phyloP scores from a whole-genome alignment of 2,888 invertebrate genomes.

The Megaustenia siamemsis region DNA sequence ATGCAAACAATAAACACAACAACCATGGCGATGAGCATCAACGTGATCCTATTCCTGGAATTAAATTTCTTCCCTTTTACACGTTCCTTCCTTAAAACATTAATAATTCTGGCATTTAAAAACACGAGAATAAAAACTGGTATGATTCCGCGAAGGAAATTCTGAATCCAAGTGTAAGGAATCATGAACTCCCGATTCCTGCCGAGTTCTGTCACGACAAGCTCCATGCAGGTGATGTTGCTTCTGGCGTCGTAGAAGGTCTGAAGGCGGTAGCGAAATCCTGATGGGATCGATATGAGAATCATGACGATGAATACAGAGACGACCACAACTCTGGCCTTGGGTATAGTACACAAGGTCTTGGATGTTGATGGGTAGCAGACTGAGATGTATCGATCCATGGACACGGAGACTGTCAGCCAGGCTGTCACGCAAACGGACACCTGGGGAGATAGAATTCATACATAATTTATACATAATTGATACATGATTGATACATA shows the following conservation, averaged over 20 bases:
- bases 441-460: conserved; percentile 22
- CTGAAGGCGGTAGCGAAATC: conserved; percentile 73
- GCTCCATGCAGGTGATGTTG: conserved; percentile 64
- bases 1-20: conserved; percentile 78
- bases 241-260: conserved; percentile 59
- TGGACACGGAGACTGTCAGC: conserved; percentile 77
- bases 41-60: conserved; percentile 77
- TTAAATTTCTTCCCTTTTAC: conserved; percentile 73
- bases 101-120: conserved; percentile 76
- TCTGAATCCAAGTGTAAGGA: conserved; percentile 76
- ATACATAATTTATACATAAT: neutral
- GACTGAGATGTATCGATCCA: conserved; percentile 77
- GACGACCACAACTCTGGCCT: conserved; percentile 71
- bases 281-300: conserved; percentile 75
- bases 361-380: conserved; percentile 73
- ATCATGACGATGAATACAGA: conserved; percentile 73
- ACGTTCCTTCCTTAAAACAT: conserved; percentile 73
- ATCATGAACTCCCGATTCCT: conserved; percentile 73
- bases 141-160: conserved; percentile 75
- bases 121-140: conserved; percentile 75
- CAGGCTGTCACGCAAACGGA: conserved; percentile 73
- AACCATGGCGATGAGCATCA: conserved; percentile 78
- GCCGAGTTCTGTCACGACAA: conserved; percentile 71
- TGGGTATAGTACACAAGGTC: conserved; percentile 66
- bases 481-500: neutral